Evolutionary conservation across 2,888 invertebrate genomes (phyloP).

Genomic region (Branchipolynoe longqiensis): DNA sequence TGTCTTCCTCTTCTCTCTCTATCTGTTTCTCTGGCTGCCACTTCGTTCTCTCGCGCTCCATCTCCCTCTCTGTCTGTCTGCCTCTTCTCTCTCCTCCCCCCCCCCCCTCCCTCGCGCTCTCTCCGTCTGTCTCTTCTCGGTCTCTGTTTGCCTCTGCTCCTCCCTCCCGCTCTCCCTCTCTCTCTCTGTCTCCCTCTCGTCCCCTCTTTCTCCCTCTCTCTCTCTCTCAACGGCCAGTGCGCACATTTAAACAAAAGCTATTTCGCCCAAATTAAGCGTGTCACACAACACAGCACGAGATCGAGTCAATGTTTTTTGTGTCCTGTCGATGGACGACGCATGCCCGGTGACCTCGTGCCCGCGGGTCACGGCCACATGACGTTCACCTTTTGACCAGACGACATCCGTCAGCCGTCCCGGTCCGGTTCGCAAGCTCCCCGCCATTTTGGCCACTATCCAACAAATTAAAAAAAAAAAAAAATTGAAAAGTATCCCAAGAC

Average conservation of each 20-base stretch:
- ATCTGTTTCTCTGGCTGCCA: too few relatives aligned
- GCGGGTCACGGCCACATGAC: constrained; percentile 20
- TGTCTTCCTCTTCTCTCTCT: too few relatives aligned
- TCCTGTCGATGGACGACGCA: constrained; percentile 34
- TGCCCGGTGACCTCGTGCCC: constrained; percentile 45
- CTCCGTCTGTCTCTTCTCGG: too few relatives aligned
- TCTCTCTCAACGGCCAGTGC: not conserved
- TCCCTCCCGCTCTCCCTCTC: not conserved
- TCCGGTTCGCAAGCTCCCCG: constrained; percentile 2
- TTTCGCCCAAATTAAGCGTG: constrained; percentile 3
- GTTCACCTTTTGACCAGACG: constrained; percentile 54
- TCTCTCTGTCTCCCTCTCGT: not conserved
- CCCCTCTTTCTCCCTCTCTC: not conserved
- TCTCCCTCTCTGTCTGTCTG: too few relatives aligned
- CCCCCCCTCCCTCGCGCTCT: too few relatives aligned
- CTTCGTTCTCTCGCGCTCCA: too few relatives aligned
- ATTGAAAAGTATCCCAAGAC: too few relatives aligned
- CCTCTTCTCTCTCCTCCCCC: too few relatives aligned
- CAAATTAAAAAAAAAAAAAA: not conserved
- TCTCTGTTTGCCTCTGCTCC: too few relatives aligned
- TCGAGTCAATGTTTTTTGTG: constrained; percentile 51
- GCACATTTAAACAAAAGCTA: not conserved
- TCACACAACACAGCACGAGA: constrained; percentile 26
- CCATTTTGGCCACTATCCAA: constrained; percentile 11
- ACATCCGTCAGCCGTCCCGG: constrained; percentile 4